Evolutionary conservation across 2,888 invertebrate species (phyloP), one percentile per base, ranked within the genome.

Genomic region (Andrena dorsata): DNA sequence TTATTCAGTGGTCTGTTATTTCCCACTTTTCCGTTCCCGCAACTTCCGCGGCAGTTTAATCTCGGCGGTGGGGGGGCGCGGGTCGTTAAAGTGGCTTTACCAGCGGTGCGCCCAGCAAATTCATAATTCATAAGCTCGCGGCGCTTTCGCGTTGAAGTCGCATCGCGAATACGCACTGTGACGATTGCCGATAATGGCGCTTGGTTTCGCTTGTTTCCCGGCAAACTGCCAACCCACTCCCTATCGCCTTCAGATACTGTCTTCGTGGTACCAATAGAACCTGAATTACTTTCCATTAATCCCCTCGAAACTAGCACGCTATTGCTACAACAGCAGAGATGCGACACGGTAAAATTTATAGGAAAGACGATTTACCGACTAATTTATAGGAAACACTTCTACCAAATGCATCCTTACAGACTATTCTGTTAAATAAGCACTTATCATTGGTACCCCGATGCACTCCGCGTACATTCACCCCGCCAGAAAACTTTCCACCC

Each of bases 111-210:
- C 53, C 16, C 63, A 23, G 51, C 35, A 70, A 80, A 86, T 86
- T 80, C 84, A 86, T 86, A 80, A 86, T 86, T 86, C 84, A 85
- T 80, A 77, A 76, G 74, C 68, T 65, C 68, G 41, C 71, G 60
- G 51, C 76, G 65, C 65, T 76, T 75, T 86, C 68, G 73, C 66
- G 51, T 68, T 66, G 72, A 85, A 82, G 56, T 73, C 68, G 41
- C 68, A 53, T 65, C 75, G 35, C 64, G 71, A 65, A 53, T 77
- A 66, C 69, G 75, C 68, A 60, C 76, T 28, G 76, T 41, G 74
- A 66, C 61, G 74, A 70, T 80, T 60, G 49, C 41, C 80, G 81
- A 82, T 82, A 74, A 80, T 74, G 69, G 72, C 41, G 65, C 47
- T 41, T 16, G 63, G 58, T 79, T 63, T 71, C 76, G 41, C 66